A percentile compares a stretch with the other conserved stretches of the same genome.
These are phyloP conservation scores for Matsumurasca onukii DNA, from an alignment of 1,140 invertebrate genomes.

Conservation along the genomic window DNA sequence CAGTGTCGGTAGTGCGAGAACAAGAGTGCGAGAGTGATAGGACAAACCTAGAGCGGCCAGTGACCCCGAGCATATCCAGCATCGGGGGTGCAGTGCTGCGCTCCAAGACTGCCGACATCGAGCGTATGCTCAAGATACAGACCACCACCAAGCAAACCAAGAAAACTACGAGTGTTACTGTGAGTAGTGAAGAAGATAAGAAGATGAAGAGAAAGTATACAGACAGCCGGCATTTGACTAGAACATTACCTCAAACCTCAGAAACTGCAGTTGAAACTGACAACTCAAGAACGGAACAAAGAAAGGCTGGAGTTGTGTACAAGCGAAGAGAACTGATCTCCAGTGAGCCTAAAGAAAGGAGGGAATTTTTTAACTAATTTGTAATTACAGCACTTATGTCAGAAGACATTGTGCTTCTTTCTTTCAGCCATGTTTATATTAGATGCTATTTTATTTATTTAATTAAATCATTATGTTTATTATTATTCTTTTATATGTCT, in stretches of 20 bases:
- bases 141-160: conserved; percentile 18
- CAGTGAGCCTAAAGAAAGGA: conserved; percentile 59
- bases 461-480: conserved; percentile 10
- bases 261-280: conserved; percentile 29
- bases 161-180: conserved; percentile 3
- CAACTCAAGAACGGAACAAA: conserved; percentile 35
- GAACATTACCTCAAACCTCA: conserved; percentile 51
- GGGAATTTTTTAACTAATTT: conserved; percentile 13
- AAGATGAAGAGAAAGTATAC: conserved; percentile 62
- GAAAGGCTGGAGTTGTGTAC: conserved; percentile 54
- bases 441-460: conserved; percentile 24
- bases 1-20: conserved; percentile 16
- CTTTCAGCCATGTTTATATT: conserved; percentile 19
- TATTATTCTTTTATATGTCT: no score
- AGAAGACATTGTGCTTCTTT: conserved; percentile 12
- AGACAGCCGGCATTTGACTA: conserved; percentile 60
- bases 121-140: conserved; percentile 56
- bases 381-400: conserved; percentile 20
- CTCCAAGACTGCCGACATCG: conserved; percentile 67
- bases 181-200: conserved; percentile 47
- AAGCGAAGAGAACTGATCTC: conserved; percentile 79
- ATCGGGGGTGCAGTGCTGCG: conserved; percentile 65
- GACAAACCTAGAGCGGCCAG: conserved; percentile 31
- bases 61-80: conserved; percentile 60
- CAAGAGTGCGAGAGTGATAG: conserved; percentile 9